Percentiles rank a stretch among this genome's conserved stretches.
Conservation (phyloP, 2,113 vertebrate species). For the Proteles cristata region DNA sequence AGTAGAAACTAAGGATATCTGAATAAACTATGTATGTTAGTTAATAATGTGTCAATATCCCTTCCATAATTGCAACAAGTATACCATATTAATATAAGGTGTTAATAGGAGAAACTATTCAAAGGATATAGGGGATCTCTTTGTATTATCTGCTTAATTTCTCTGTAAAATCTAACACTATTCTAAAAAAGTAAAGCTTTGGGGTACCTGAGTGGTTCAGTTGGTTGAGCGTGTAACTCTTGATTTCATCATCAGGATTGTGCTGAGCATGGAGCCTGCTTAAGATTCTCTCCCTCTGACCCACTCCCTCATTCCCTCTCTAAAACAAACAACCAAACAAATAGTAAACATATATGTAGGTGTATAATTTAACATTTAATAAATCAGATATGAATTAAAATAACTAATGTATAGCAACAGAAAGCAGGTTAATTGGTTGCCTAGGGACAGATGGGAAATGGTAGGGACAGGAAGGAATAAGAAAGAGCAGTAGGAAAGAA, state of each 20-base stretch:
- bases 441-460: background rate
- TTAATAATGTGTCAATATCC: background rate
- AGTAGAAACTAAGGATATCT: background rate
- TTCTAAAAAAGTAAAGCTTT: background rate
- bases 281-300: too few relatives aligned
- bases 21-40: background rate
- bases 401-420: background rate
- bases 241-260: too few relatives aligned
- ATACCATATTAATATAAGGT: background rate
- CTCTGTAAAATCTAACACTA: background rate
- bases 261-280: too few relatives aligned
- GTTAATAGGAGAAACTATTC: background rate
- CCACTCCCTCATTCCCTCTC: too few relatives aligned
- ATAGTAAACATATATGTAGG: background rate
- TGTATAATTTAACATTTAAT: constrained; percentile 6
- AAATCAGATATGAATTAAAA: background rate
- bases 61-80: background rate
- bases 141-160: background rate
- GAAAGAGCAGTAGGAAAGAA: background rate
- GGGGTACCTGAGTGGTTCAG: too few relatives aligned
- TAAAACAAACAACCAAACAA: too few relatives aligned
- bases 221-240: too few relatives aligned
- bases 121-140: background rate
- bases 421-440: background rate
- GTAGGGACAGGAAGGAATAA: too few relatives aligned